These are phyloP conservation scores for Gnatocerus cornutus DNA, from an alignment of 2,888 invertebrate genomes.

Conservation along the genomic window DNA sequence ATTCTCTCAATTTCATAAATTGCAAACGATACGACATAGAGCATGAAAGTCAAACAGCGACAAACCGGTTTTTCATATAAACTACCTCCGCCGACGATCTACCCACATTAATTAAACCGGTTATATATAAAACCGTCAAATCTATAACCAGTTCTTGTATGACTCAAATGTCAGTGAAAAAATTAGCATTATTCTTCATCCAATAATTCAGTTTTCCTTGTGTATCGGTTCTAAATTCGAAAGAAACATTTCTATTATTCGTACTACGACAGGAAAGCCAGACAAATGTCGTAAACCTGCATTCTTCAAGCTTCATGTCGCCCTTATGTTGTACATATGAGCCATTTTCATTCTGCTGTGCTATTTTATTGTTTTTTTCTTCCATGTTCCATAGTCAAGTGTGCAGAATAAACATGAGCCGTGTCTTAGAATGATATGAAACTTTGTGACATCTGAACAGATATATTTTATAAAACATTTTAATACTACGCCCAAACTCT, in stretches of 20 bases:
- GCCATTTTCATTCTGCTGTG: slow-evolving; percentile 29
- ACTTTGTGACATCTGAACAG: slow-evolving; percentile 12
- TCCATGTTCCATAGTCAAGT: slow-evolving; percentile 31
- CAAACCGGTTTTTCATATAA: neutral
- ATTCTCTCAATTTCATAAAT: slow-evolving; percentile 12
- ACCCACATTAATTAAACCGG: neutral
- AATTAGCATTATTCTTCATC: neutral
- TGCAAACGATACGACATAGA: neutral
- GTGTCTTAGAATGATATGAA: slow-evolving; percentile 22
- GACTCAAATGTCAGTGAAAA: neutral
- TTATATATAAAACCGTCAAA: neutral
- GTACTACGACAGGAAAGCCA: slow-evolving; percentile 25
- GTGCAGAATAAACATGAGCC: slow-evolving; percentile 33
- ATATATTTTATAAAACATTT: slow-evolving; percentile 23
- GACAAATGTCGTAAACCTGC: slow-evolving; percentile 41
- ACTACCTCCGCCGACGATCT: neutral
- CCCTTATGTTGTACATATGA: slow-evolving; percentile 39
- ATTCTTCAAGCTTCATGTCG: slow-evolving; percentile 36
- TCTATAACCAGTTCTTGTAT: neutral
- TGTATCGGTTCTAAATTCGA: slow-evolving; percentile 21
- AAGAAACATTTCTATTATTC: slow-evolving; percentile 34
- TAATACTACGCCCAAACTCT: slow-evolving; percentile 6
- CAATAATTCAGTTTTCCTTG: slow-evolving; percentile 13
- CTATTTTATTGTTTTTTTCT: slow-evolving; percentile 37
- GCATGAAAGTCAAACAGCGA: neutral